Percentiles rank a stretch among this genome's conserved stretches.
Evolutionary conservation across 1,140 invertebrate species (phyloP).

Genomic region (Pseudoatta argentina): DNA sequence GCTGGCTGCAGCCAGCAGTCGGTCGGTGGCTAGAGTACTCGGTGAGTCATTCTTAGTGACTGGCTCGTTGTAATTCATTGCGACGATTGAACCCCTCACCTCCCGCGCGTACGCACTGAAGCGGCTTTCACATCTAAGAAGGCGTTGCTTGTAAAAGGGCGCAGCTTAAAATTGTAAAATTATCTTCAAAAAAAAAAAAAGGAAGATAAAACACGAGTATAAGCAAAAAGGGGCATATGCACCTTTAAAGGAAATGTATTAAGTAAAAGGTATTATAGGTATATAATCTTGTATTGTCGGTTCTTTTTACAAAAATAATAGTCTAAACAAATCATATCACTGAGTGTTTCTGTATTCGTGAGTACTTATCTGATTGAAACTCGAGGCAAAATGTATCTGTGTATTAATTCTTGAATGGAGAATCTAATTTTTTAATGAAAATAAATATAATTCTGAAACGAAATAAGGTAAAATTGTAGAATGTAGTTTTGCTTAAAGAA

Average conservation of each 20-base stretch:
- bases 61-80: constrained; percentile 79
- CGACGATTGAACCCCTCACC: constrained; percentile 72
- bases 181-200: background rate
- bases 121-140: constrained; percentile 67
- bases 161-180: background rate
- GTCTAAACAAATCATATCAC: background rate
- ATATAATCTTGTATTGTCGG: background rate
- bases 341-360: background rate
- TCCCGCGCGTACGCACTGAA: constrained; percentile 35
- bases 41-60: constrained; percentile 75
- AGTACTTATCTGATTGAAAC: background rate
- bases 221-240: background rate
- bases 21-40: constrained; percentile 51
- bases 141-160: too few relatives aligned
- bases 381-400: background rate
- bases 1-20: constrained; percentile 25
- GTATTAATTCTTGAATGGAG: too few relatives aligned
- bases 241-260: background rate
- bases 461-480: background rate
- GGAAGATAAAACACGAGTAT: background rate
- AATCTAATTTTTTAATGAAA: background rate
- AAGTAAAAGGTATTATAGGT: background rate
- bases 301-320: background rate
- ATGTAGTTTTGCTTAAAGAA: background rate
- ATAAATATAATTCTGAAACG: background rate